phyloP scores from a whole-genome alignment of 2,113 vertebrate species.

The Elephas maximus region DNA sequence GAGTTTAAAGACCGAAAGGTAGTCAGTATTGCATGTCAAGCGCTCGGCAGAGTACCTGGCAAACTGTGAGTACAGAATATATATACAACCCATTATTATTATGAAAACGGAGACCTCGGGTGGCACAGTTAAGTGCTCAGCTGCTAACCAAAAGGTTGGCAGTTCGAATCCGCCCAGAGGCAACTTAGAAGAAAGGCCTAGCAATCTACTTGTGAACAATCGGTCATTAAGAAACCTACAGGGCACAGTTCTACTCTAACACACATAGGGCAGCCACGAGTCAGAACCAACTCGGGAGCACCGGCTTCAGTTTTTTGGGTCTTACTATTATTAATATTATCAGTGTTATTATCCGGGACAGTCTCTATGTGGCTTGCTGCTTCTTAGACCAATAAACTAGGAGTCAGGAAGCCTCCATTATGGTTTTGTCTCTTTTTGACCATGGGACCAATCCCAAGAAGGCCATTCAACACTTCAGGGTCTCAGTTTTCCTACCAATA shows the following conservation, averaged over 20 bases:
- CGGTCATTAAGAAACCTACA: not conserved
- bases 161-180: not conserved
- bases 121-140: not conserved
- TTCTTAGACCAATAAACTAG: not conserved
- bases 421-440: not conserved
- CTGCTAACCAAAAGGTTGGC: too few species aligned
- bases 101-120: not conserved
- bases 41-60: not conserved
- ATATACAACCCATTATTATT: not conserved
- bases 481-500: not conserved
- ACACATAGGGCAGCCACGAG: not conserved
- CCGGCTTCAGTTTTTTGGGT: not conserved
- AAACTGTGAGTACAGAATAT: not conserved
- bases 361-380: not conserved
- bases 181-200: not conserved
- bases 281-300: not conserved
- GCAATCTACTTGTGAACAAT: not conserved
- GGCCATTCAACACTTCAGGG: not conserved
- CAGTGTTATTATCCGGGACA: not conserved
- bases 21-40: not conserved
- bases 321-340: not conserved
- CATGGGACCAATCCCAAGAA: not conserved
- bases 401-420: not conserved
- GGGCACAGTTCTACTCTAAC: not conserved
- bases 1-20: slow-evolving; percentile 5